Evolutionary conservation across 92 coral and sea anemone species (phyloP).

Genomic region (Montipora capitata): DNA sequence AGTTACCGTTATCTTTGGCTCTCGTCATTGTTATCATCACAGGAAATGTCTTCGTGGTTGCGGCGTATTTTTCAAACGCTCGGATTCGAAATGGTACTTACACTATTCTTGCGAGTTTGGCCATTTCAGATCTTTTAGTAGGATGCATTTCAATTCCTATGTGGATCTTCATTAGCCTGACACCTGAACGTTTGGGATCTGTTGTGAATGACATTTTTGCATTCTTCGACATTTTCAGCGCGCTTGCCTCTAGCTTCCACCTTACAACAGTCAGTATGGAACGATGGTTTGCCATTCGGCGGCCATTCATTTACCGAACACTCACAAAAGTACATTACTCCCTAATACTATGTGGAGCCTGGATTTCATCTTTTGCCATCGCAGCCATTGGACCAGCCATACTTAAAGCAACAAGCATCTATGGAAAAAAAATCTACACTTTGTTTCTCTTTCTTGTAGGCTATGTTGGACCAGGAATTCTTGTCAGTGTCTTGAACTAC

Average conservation of each 20-base stretch:
- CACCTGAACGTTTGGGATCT: not conserved
- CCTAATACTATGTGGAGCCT: conserved; percentile 75
- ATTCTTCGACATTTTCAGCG: conserved; percentile 93
- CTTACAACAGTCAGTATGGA: conserved; percentile 91
- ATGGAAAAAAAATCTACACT: conserved; percentile 51
- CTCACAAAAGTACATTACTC: conserved; percentile 77
- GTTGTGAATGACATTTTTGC: conserved; percentile 57
- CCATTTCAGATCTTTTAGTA: conserved; percentile 84
- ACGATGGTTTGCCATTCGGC: conserved; percentile 90
- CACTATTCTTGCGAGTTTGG: conserved; percentile 85
- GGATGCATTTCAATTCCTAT: conserved; percentile 87
- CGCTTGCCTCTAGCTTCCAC: conserved; percentile 94
- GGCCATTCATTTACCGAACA: conserved; percentile 87
- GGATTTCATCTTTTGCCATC: conserved; percentile 80
- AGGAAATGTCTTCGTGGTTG: conserved; percentile 82
- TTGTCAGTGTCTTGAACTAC: conserved; percentile 71
- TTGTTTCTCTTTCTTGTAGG: conserved; percentile 61
- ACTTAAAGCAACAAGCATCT: conserved; percentile 7
- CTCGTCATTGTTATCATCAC: conserved; percentile 67
- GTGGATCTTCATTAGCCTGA: conserved; percentile 72
- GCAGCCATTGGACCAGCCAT: conserved; percentile 77
- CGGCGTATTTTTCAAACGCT: conserved; percentile 77
- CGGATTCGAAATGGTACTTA: conserved; percentile 88
- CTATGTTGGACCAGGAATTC: conserved; percentile 64
- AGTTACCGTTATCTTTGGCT: conserved; percentile 60